phyloP scores from a whole-genome alignment of 2,113 vertebrate genomes.

The Larimichthys polyactis region DNA sequence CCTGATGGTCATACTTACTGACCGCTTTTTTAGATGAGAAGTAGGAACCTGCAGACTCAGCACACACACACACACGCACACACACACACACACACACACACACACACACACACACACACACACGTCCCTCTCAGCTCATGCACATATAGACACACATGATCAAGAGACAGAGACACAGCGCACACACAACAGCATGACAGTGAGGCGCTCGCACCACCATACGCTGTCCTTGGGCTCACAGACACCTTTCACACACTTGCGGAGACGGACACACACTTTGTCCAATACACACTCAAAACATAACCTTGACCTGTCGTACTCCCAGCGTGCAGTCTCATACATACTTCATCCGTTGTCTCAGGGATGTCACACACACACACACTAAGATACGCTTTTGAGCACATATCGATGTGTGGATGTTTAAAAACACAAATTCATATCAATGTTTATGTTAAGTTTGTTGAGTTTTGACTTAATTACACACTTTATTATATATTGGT shows the following conservation, averaged over 20 bases:
- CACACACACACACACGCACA: constrained; percentile 55
- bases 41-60: constrained; percentile 66
- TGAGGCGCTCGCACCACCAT: not conserved
- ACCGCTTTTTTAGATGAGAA: constrained; percentile 56
- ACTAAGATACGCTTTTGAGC: constrained; percentile 18
- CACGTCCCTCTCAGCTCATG: constrained; percentile 36
- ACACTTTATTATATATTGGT: too few relatives aligned
- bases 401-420: constrained; percentile 22
- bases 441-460: not conserved
- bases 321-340: constrained; percentile 56
- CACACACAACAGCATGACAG: not conserved
- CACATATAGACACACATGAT: constrained; percentile 45
- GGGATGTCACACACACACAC: constrained; percentile 30
- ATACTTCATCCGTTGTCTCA: constrained; percentile 60
- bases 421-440: constrained; percentile 8
- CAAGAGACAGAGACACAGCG: constrained; percentile 15
- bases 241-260: constrained; percentile 47
- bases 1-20: constrained; percentile 56
- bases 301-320: constrained; percentile 72
- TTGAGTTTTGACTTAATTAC: not conserved
- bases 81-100: constrained; percentile 54
- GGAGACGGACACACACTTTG: constrained; percentile 43
- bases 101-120: constrained; percentile 35
- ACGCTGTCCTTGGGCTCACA: constrained; percentile 49
- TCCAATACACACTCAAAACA: constrained; percentile 57